Percentiles rank a stretch among this genome's conserved stretches.
These are phyloP conservation scores for Theretra japonica DNA, from an alignment of 2,888 invertebrate species.

Conservation along the genomic window DNA sequence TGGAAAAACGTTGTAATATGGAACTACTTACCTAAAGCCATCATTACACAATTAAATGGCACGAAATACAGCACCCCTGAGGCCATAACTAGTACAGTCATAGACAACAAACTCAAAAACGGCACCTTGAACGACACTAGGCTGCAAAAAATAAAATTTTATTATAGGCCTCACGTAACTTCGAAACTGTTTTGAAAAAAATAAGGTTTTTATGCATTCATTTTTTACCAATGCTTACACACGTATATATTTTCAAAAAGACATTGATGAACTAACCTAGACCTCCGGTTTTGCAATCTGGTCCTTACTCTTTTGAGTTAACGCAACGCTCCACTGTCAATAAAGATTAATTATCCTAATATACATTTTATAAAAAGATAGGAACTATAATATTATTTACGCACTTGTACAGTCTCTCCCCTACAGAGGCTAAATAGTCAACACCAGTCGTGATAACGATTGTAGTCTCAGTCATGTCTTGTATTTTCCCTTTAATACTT, in stretches of 20 bases:
- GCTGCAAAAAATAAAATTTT: slow-evolving; percentile 57
- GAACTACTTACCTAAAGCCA: slow-evolving; percentile 66
- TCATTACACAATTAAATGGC: slow-evolving; percentile 70
- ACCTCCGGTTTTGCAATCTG: too few relatives aligned
- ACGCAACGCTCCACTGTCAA: too few relatives aligned
- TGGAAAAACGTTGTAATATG: neutral
- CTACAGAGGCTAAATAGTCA: slow-evolving; percentile 64
- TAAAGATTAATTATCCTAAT: too few relatives aligned
- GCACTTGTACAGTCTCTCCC: slow-evolving; percentile 71
- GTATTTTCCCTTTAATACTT: slow-evolving; percentile 59
- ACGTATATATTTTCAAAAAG: too few relatives aligned
- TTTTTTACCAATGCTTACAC: too few relatives aligned
- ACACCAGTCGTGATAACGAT: slow-evolving; percentile 64
- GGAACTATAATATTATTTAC: slow-evolving; percentile 35
- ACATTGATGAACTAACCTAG: too few relatives aligned
- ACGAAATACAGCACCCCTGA: slow-evolving; percentile 63
- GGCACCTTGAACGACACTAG: slow-evolving; percentile 73
- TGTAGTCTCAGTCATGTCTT: slow-evolving; percentile 67
- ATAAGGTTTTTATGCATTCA: too few relatives aligned
- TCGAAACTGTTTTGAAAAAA: too few relatives aligned
- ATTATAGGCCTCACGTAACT: too few relatives aligned
- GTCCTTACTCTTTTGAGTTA: too few relatives aligned
- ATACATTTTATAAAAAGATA: too few relatives aligned
- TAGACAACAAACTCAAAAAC: slow-evolving; percentile 67
- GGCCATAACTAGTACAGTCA: slow-evolving; percentile 56